Conservation (phyloP, 2,888 invertebrate species). For the Drosophila aldrichi region DNA sequence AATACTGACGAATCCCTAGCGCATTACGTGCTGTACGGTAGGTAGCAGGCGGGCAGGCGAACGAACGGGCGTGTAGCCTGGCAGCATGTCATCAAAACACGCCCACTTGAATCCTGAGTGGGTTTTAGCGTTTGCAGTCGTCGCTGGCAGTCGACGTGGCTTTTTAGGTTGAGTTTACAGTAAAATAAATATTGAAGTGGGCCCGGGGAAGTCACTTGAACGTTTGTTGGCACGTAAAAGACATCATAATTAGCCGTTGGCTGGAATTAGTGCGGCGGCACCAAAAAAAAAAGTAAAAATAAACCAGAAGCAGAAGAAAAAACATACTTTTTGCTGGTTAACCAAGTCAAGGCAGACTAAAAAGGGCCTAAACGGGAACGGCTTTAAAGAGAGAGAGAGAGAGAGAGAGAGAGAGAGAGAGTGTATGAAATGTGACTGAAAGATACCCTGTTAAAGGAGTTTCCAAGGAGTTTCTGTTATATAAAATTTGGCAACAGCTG, state of each 20-base stretch:
- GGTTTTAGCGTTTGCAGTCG: constrained; percentile 35
- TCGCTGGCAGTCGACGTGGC: constrained; percentile 42
- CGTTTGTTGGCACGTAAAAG: constrained; percentile 78
- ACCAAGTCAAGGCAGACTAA: constrained; percentile 22
- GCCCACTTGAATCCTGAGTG: constrained; percentile 79
- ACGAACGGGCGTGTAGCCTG: constrained; percentile 13
- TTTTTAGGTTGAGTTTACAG: constrained; percentile 75
- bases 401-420: background rate
- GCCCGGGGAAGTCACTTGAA: constrained; percentile 70
- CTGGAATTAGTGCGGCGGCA: constrained; percentile 59
- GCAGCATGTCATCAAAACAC: constrained; percentile 79
- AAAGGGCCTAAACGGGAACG: constrained; percentile 40
- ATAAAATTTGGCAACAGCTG: background rate
- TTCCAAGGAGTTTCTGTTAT: background rate
- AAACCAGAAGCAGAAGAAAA: background rate
- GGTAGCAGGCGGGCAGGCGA: constrained; percentile 44
- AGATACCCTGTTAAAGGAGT: background rate
- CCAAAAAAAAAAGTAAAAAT: constrained; percentile 11
- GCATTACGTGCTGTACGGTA: constrained; percentile 82
- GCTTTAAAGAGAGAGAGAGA: background rate
- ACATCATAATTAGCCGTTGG: constrained; percentile 77
- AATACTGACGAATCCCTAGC: constrained; percentile 80
- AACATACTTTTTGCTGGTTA: constrained; percentile 32
- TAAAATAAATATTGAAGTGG: constrained; percentile 79
- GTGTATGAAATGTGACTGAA: background rate